Evolutionary conservation across 2,888 invertebrate genomes (phyloP).

Genomic region (Megalurothrips usitatus): DNA sequence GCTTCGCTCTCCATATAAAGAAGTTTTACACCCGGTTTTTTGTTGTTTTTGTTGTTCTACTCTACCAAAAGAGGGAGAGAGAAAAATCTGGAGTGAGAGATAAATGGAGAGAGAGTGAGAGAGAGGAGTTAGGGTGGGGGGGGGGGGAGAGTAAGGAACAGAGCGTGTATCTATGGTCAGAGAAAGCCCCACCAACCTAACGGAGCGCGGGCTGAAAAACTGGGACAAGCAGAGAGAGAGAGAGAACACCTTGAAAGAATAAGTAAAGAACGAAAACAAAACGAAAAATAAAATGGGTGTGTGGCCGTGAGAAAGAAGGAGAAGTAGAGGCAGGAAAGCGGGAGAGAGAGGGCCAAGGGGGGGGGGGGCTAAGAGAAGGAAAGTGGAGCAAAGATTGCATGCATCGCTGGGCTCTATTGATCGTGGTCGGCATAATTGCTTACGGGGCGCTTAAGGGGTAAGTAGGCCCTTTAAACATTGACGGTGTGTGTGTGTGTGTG

Average conservation of each 20-base stretch:
- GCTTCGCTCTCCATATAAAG: not conserved
- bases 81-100: not conserved
- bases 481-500: not conserved
- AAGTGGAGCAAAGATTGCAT: not conserved
- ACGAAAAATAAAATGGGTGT: too few species aligned
- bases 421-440: not conserved
- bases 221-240: not conserved
- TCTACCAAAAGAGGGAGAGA: not conserved
- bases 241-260: not conserved
- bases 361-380: not conserved
- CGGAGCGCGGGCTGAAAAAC: not conserved
- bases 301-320: not conserved
- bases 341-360: not conserved
- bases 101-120: too few species aligned
- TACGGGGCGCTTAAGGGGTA: not conserved
- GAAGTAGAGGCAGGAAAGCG: not conserved
- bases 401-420: not conserved
- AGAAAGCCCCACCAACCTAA: too few species aligned
- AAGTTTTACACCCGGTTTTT: not conserved
- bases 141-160: too few species aligned
- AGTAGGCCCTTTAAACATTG: not conserved
- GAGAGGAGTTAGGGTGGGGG: too few species aligned
- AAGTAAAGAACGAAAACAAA: not conserved
- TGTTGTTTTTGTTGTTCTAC: not conserved
- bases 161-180: too few species aligned